Base-by-base conservation (phyloP, 2,113 vertebrate species). In the Fulmarus glacialis region DNA sequence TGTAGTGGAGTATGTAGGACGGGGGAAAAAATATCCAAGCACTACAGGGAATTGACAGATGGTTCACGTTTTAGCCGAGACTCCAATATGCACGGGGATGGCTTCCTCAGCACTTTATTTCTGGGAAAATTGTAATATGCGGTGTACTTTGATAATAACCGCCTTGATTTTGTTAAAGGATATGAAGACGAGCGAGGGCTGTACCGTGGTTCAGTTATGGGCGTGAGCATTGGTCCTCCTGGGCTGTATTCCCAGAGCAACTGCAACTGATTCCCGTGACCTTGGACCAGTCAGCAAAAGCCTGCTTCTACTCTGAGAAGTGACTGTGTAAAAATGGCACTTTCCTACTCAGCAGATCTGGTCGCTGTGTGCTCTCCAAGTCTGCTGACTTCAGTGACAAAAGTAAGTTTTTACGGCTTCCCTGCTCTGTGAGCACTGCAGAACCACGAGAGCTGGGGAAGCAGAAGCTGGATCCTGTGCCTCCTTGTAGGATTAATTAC, bases 331-430 rank as follows among this genome's bases (percentile, higher is more conserved):
- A 97, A 97, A 97, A 95, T 78, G 92, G 92, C 68, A 81, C 80
- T 92, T 87, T 94, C 91, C 80, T 95, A 89, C 94, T 97, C 97
- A 97, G 97, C 97, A 97, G 74, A 94, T 96, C 88, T 83, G 85
- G 50, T 45, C 4, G 30, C 85, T 86, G 45, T 50, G 82, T 20
- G 63, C 80, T 80, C 75, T 95, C 95, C 95, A 93, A 94, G 90
- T 84, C 90, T 96, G 97, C 97, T 97, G 97, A 96, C 88, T 96
- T 87, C 1, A 70, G 89, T 52, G 92, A 93, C 90, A 85, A 93
- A 96, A 96, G 89, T 88, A 96, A 95, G 60, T 85, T 92, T 79
- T 85, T 66, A 77, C 0, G n/a, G 93, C 82, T 94, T 93, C 91
- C 84, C 94, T 89, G 70, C 91, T 80, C 93, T 62, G 71, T 47